phyloP scores from a whole-genome alignment of 37 sponge, comb jelly and placozoan species.

The Oscarella lobularis region DNA sequence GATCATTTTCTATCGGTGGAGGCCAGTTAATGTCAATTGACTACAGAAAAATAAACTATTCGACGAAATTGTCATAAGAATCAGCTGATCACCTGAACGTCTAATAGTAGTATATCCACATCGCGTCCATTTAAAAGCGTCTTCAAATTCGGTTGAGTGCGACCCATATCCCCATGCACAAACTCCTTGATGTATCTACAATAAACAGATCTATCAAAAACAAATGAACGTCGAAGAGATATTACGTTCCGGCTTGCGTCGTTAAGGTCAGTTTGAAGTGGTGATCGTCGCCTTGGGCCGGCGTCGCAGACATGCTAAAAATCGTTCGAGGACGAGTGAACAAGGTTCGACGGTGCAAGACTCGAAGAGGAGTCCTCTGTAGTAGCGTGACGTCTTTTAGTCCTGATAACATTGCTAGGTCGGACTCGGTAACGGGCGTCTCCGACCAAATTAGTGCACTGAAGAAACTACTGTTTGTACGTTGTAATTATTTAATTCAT shows the following conservation, averaged over 20 bases:
- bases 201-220: not conserved
- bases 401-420: too few relatives aligned
- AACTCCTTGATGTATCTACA: slow-evolving; percentile 96
- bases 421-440: too few relatives aligned
- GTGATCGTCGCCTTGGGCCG: slow-evolving; percentile 29
- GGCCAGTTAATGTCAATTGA: too few relatives aligned
- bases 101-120: slow-evolving; percentile 31
- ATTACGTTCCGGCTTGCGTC: slow-evolving; percentile 78
- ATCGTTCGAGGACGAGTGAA: slow-evolving; percentile 7
- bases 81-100: too few relatives aligned
- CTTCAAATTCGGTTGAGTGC: slow-evolving; percentile 75
- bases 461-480: too few relatives aligned
- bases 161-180: slow-evolving; percentile 94
- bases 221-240: not conserved
- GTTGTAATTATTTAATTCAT: too few relatives aligned
- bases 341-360: slow-evolving; percentile 55
- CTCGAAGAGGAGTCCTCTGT: slow-evolving; percentile 93
- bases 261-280: slow-evolving; percentile 52
- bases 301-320: slow-evolving; percentile 36
- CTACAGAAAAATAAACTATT: too few relatives aligned
- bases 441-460: too few relatives aligned
- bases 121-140: slow-evolving; percentile 63
- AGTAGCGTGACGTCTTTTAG: slow-evolving; percentile 35
- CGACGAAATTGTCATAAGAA: too few relatives aligned
- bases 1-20: too few relatives aligned